Conservation (phyloP, 1,140 invertebrate genomes). For the Sinonovacula constricta region DNA sequence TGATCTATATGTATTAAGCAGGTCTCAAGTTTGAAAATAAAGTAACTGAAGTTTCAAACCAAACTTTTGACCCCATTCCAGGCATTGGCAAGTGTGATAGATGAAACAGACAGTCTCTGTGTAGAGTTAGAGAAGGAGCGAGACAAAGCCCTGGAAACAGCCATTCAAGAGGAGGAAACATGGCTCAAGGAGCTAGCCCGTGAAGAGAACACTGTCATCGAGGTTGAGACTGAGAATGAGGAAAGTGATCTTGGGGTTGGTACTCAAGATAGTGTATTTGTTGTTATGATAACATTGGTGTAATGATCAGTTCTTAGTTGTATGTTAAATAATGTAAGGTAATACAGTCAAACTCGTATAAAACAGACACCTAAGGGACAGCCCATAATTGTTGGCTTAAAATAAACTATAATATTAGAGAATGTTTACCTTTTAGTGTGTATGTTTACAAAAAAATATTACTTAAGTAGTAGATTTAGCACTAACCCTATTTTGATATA, state of each 20-base stretch:
- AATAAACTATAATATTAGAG: not conserved
- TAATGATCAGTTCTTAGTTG: too few relatives aligned
- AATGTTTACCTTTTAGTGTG: not conserved
- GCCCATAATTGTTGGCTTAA: not conserved
- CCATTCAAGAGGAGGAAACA: slow-evolving; percentile 78
- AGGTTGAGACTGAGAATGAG: slow-evolving; percentile 70
- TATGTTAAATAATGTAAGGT: too few relatives aligned
- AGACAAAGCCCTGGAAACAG: slow-evolving; percentile 83
- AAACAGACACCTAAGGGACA: too few relatives aligned
- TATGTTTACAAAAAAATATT: not conserved
- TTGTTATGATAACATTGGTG: too few relatives aligned
- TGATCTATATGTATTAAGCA: too few relatives aligned
- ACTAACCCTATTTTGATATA: too few relatives aligned
- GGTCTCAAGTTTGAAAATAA: too few relatives aligned
- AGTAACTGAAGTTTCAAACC: too few relatives aligned
- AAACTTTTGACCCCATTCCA: too few relatives aligned
- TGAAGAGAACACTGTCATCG: slow-evolving; percentile 70
- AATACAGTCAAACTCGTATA: too few relatives aligned
- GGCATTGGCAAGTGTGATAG: slow-evolving; percentile 66
- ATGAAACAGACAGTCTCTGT: slow-evolving; percentile 72
- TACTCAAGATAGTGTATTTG: slow-evolving; percentile 9
- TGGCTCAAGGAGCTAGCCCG: slow-evolving; percentile 74
- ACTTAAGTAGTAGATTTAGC: too few relatives aligned
- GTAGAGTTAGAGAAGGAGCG: slow-evolving; percentile 75
- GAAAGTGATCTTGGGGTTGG: slow-evolving; percentile 70